Conservation (phyloP, 2,113 vertebrate genomes). For the Lasiurus borealis region DNA sequence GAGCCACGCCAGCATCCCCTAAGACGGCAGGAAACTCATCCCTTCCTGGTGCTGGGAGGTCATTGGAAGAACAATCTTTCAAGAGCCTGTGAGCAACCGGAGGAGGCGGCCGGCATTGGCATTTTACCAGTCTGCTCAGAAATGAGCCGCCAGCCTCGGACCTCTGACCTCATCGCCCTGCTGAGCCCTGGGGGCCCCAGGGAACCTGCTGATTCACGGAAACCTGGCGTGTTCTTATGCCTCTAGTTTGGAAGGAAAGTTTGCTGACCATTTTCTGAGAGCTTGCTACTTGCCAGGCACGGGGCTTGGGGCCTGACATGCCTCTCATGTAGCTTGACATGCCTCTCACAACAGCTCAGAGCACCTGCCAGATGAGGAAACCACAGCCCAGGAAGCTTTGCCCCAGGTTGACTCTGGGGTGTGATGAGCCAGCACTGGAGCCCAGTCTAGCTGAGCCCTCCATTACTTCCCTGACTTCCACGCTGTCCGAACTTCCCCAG, state of each 20-base stretch:
- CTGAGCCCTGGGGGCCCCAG: not conserved
- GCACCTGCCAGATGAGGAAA: not conserved
- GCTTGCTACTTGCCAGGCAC: not conserved
- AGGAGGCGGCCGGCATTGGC: not conserved
- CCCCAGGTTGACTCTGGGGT: too few relatives aligned
- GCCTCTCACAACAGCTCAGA: rapidly evolving
- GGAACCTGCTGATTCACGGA: not conserved
- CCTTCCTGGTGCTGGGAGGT: not conserved
- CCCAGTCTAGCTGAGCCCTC: not conserved
- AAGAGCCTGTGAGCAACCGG: not conserved
- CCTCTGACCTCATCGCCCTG: not conserved
- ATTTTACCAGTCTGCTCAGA: not conserved
- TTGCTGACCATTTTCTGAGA: not conserved
- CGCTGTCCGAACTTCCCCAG: not conserved
- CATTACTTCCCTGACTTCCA: not conserved
- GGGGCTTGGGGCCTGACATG: rapidly evolving
- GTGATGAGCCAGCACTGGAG: rapidly evolving
- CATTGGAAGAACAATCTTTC: not conserved
- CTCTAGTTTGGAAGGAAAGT: not conserved
- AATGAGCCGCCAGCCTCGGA: not conserved
- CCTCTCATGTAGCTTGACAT: not conserved
- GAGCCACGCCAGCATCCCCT: not conserved
- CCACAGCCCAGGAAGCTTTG: not conserved
- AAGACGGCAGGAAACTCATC: not conserved
- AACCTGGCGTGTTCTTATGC: too few relatives aligned